phyloP scores from a whole-genome alignment of 2,113 vertebrate genomes.

The Puntigrus tetrazona region DNA sequence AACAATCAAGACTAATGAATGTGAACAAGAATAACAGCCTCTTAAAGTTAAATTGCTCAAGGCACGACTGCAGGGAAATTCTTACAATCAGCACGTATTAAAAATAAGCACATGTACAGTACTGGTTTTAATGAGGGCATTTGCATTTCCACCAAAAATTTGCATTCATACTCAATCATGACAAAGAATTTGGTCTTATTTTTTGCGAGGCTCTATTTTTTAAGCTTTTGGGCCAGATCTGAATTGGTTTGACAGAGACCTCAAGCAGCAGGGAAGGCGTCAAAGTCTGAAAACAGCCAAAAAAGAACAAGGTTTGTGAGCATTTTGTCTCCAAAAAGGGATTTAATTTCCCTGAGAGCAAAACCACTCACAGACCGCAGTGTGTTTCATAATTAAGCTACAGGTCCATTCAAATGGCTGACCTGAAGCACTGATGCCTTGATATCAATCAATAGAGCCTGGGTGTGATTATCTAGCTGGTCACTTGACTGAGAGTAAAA shows the following conservation, averaged over 20 bases:
- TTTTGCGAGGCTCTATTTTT: background rate
- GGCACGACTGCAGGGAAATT: constrained; percentile 6
- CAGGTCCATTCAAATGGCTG: constrained; percentile 37
- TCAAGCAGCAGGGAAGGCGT: background rate
- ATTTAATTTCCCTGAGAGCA: constrained; percentile 30
- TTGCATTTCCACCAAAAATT: constrained; percentile 4
- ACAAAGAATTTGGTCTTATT: background rate
- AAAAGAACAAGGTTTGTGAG: background rate
- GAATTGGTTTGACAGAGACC: background rate
- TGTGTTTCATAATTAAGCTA: constrained; percentile 41
- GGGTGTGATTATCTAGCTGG: constrained; percentile 42
- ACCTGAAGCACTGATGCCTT: constrained; percentile 9
- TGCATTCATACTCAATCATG: background rate
- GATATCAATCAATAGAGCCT: constrained; percentile 30
- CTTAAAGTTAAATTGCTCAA: background rate
- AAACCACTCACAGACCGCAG: background rate
- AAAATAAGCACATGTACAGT: background rate
- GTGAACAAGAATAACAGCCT: background rate
- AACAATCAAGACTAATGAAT: constrained; percentile 9
- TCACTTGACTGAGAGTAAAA: constrained; percentile 45
- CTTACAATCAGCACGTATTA: constrained; percentile 12
- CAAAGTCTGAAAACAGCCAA: background rate
- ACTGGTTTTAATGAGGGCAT: background rate
- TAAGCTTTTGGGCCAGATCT: background rate
- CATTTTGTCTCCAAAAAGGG: background rate